Base-by-base conservation (phyloP, 2,797 vertebrate species). In the Pangasius krempfi region DNA sequence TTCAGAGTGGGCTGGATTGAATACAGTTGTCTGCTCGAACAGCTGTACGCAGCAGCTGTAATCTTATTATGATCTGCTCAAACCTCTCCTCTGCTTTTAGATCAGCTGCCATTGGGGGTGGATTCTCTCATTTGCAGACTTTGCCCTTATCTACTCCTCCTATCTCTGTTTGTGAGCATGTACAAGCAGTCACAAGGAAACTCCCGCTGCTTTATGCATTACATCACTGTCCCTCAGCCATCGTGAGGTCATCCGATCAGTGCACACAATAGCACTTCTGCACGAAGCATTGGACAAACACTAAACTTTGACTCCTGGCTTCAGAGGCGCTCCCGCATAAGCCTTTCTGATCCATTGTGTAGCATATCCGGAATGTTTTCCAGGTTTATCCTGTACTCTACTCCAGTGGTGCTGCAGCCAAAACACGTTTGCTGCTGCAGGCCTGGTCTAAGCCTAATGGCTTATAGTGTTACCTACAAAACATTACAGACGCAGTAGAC, bases 291-390 rank as follows among this genome's bases (percentile, higher is more conserved):
- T 84, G n/a, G 47, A 83, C 80, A 84, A 78, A 72, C 64, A 20
- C 18, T 64, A 54, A 85, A 62, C 86, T 81, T 81, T 81, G 62
- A 73, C 86, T 22, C 40, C 10, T 72, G 52, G 33, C 64, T 56
- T 86, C 22, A 10, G n/a, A 52, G 60, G 54, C 20, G 27, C 54
- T 80, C 76, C 25, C 60, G 50, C 62, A 14, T 82, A 52, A 86
- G 81, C 18, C n/a, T 84, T 89, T 89, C 64, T 75, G 78, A 68
- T 85, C 58, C 84, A 91, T 88, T 90, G 88, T 90, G 85, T 76
- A 81, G 86, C 13, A n/a, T 47, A 80, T 89, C 89, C 84, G 87
- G 33, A 66, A 33, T 30, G 37, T 91, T 88, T 81, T 88, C 73
- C 84, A 89, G 91, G 86, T 89, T 90, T 83, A 85, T 89, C 89